phyloP scores from a whole-genome alignment of 2,113 vertebrate genomes.

The Ia io region DNA sequence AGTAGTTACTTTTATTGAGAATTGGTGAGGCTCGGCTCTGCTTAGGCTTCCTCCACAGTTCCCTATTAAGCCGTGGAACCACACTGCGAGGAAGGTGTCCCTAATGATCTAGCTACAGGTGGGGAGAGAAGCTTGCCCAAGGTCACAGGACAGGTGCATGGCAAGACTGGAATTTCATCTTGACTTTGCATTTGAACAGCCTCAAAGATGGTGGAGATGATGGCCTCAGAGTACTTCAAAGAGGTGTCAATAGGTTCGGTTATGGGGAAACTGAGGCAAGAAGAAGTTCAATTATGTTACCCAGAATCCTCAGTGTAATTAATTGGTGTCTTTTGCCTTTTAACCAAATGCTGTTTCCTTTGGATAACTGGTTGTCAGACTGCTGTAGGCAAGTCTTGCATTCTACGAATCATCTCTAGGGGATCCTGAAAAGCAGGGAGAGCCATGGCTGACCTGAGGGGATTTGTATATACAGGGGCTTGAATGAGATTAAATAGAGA shows the following conservation, averaged over 20 bases:
- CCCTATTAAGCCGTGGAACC: not conserved
- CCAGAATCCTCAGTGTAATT: not conserved
- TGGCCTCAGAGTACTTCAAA: not conserved
- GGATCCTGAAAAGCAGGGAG: not conserved
- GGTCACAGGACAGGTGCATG: not conserved
- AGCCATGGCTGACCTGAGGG: not conserved
- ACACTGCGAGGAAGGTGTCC: not conserved
- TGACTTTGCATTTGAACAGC: not conserved
- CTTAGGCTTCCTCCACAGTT: not conserved
- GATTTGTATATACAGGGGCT: not conserved
- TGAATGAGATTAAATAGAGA: not conserved
- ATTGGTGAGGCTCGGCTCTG: not conserved
- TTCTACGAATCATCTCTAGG: not conserved
- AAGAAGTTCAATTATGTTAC: not conserved
- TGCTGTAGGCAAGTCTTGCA: not conserved
- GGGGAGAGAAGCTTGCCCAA: not conserved
- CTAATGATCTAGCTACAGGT: not conserved
- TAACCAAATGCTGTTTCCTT: not conserved
- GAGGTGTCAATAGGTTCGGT: not conserved
- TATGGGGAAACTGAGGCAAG: not conserved
- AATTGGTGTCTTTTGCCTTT: not conserved
- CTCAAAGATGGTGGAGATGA: not conserved
- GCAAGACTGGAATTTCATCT: not conserved
- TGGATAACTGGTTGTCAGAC: not conserved
- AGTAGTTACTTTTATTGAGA: not conserved